Percentiles rank a stretch among this genome's conserved stretches.
These are phyloP conservation scores for Boloria euphrosyne DNA, from an alignment of 2,888 invertebrate genomes.

Conservation along the genomic window DNA sequence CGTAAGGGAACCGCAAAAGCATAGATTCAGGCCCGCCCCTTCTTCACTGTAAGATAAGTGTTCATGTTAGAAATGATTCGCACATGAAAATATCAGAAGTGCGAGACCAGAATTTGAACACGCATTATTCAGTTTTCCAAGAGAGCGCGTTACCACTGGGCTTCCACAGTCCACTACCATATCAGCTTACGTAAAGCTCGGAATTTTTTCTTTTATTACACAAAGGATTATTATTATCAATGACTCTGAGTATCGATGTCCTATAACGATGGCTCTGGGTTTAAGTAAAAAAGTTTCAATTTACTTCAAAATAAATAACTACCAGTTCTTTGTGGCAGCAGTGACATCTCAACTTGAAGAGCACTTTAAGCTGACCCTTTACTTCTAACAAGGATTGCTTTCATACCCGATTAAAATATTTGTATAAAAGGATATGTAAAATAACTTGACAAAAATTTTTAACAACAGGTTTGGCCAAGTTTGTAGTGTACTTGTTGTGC, in stretches of 20 bases:
- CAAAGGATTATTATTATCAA: conserved; percentile 1
- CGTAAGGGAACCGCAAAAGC: no score
- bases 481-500: no score
- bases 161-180: no score
- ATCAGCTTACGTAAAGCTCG: neutral
- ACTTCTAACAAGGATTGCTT: conserved; percentile 25
- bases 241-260: neutral
- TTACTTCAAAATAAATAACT: neutral
- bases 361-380: conserved; percentile 29
- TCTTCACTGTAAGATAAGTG: no score
- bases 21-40: no score
- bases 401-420: conserved; percentile 13
- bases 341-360: conserved; percentile 43
- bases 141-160: no score
- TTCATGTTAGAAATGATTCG: no score
- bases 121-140: no score
- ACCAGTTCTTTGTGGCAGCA: conserved; percentile 44
- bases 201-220: neutral
- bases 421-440: neutral
- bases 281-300: conserved; percentile 1
- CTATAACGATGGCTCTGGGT: neutral
- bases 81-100: no score
- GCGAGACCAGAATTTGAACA: no score
- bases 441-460: no score
- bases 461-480: no score